phyloP scores from a whole-genome alignment of 1,140 invertebrate species.

The Proctacanthus coquilletti region DNA sequence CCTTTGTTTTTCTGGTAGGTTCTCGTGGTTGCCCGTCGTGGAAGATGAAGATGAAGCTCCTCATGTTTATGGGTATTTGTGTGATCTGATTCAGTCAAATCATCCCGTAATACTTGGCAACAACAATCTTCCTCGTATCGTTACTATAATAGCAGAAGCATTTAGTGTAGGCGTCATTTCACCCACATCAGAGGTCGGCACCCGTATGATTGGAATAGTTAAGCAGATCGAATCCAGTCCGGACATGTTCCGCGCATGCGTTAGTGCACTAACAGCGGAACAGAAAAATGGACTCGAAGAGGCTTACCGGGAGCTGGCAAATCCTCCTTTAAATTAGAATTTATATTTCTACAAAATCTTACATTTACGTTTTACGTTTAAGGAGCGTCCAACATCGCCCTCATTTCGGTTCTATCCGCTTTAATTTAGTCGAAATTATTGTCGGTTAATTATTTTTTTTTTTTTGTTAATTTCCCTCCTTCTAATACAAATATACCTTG shows the following conservation, averaged over 20 bases:
- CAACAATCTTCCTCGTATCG: constrained; percentile 77
- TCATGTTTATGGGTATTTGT: constrained; percentile 88
- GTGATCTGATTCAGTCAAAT: constrained; percentile 85
- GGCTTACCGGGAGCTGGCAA: constrained; percentile 32
- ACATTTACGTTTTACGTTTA: no score
- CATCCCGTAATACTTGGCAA: constrained; percentile 70
- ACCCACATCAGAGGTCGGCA: constrained; percentile 36
- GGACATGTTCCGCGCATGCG: constrained; percentile 68
- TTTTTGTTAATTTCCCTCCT: no score
- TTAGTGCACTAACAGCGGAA: constrained; percentile 54
- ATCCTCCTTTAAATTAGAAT: no score
- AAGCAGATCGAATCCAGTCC: constrained; percentile 56
- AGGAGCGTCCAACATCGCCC: no score
- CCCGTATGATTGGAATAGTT: constrained; percentile 51
- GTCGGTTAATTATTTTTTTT: no score
- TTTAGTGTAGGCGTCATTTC: constrained; percentile 68
- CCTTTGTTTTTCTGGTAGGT: constrained; percentile 32
- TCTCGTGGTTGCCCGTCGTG: constrained; percentile 88
- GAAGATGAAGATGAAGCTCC: constrained; percentile 92
- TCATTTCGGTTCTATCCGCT: no score
- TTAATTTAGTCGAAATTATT: no score
- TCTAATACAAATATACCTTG: no score
- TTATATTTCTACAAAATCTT: no score
- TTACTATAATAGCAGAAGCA: constrained; percentile 80
- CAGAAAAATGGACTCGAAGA: constrained; percentile 68